Percentiles rank a stretch among this genome's conserved stretches.
Evolutionary conservation across 92 coral and sea anemone genomes (phyloP).

Genomic region (Paramuricea clavata): DNA sequence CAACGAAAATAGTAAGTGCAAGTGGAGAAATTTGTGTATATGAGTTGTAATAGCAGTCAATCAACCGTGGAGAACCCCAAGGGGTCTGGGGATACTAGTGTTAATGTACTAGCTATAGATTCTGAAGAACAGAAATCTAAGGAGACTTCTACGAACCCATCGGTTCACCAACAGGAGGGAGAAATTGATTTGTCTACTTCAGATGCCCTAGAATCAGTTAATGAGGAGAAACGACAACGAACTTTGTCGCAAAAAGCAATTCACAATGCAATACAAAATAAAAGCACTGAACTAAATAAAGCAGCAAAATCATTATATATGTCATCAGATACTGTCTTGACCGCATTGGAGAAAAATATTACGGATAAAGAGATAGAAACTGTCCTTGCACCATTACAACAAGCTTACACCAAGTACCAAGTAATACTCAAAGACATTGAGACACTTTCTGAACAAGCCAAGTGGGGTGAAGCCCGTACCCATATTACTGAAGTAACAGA

Average conservation of each 20-base stretch:
- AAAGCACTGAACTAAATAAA: conserved; percentile 25
- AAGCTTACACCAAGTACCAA: conserved; percentile 17
- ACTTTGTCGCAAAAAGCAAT: conserved; percentile 53
- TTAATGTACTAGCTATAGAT: too few species aligned
- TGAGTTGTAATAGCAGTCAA: background rate
- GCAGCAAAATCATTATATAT: conserved; percentile 20
- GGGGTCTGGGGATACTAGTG: background rate
- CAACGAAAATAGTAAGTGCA: background rate
- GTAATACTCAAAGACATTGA: too few species aligned
- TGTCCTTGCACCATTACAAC: conserved; percentile 9
- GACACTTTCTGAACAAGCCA: too few species aligned
- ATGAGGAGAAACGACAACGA: conserved; percentile 42
- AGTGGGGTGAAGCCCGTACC: conserved; percentile 25
- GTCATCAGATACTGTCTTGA: conserved; percentile 19
- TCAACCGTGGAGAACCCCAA: background rate
- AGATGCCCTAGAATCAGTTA: background rate
- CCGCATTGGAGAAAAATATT: background rate
- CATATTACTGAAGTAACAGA: conserved; percentile 22
- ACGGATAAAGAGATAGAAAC: background rate
- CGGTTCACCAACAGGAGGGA: conserved; percentile 14
- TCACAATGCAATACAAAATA: conserved; percentile 35
- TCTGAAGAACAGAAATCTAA: background rate
- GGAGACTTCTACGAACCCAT: background rate
- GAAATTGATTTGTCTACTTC: background rate
- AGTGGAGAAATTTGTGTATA: background rate